Percentiles rank a stretch among this genome's conserved stretches.
These are phyloP conservation scores for Scaeva pyrastri DNA, from an alignment of 2,888 invertebrate species.

Conservation along the genomic window DNA sequence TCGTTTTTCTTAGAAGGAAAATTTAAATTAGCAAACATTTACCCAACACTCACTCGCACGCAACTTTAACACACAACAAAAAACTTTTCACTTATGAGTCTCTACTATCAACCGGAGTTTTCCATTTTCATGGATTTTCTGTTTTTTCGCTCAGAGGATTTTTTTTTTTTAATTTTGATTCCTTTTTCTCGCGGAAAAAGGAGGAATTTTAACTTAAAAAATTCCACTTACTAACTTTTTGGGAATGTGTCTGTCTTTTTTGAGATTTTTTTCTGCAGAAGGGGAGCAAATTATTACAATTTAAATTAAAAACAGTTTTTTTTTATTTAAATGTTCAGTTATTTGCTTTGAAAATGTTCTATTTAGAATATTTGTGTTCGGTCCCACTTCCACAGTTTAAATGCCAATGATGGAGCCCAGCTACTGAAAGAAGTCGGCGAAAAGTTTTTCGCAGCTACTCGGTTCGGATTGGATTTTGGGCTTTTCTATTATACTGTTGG, in stretches of 20 bases:
- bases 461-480: slow-evolving; percentile 48
- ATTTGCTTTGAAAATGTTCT: slow-evolving; percentile 37
- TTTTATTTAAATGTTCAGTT: slow-evolving; percentile 36
- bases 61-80: slow-evolving; percentile 38
- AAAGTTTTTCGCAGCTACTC: slow-evolving; percentile 77
- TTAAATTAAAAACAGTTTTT: slow-evolving; percentile 10
- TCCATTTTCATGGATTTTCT: slow-evolving; percentile 65
- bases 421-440: slow-evolving; percentile 79
- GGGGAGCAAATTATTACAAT: slow-evolving; percentile 53
- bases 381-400: slow-evolving; percentile 83
- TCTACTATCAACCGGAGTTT: slow-evolving; percentile 77
- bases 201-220: slow-evolving; percentile 1
- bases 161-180: slow-evolving; percentile 73
- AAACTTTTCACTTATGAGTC: slow-evolving; percentile 31
- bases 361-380: slow-evolving; percentile 75
- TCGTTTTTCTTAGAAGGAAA: slow-evolving; percentile 47
- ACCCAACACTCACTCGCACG: slow-evolving; percentile 63
- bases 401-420: slow-evolving; percentile 83
- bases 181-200: slow-evolving; percentile 66
- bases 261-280: slow-evolving; percentile 51
- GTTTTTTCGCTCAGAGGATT: slow-evolving; percentile 78
- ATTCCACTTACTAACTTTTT: slow-evolving; percentile 59
- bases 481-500: slow-evolving; percentile 15
- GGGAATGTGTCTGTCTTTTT: slow-evolving; percentile 8
- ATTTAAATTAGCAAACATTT: slow-evolving; percentile 27